These are phyloP conservation scores for Orius insidiosus DNA, from an alignment of 1,140 invertebrate genomes.

Conservation along the genomic window DNA sequence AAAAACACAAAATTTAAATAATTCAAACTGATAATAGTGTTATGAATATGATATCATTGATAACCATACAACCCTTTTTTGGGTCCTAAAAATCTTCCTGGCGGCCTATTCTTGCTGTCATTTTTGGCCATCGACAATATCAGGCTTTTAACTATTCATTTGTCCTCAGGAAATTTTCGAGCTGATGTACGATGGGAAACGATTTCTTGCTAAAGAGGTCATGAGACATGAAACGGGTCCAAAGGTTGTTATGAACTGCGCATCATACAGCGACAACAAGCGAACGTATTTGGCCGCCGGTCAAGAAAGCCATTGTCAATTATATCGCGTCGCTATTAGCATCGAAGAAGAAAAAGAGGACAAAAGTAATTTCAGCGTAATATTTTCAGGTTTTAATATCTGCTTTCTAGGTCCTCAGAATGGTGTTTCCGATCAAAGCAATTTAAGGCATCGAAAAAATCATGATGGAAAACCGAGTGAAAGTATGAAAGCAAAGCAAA, in stretches of 20 bases:
- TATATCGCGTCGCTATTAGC: constrained; percentile 48
- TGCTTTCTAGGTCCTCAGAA: constrained; percentile 1
- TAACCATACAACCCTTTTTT: too few relatives aligned
- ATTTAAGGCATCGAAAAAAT: constrained; percentile 22
- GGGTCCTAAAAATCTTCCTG: too few relatives aligned
- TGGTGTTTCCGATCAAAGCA: constrained; percentile 8
- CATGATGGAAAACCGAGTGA: constrained; percentile 25
- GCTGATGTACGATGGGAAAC: constrained; percentile 59
- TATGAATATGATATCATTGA: too few relatives aligned
- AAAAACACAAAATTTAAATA: too few relatives aligned
- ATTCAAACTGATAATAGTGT: too few relatives aligned
- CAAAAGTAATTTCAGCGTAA: background rate
- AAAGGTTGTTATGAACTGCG: constrained; percentile 83
- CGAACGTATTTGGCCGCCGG: constrained; percentile 68
- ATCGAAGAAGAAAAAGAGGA: constrained; percentile 14
- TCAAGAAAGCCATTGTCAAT: constrained; percentile 78
- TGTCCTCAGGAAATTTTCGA: constrained; percentile 73
- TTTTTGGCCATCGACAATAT: too few relatives aligned
- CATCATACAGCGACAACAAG: constrained; percentile 44
- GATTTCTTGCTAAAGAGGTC: constrained; percentile 69
- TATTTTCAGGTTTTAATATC: background rate
- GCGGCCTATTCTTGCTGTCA: too few relatives aligned
- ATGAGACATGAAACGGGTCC: constrained; percentile 72
- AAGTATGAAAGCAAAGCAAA: constrained; percentile 22
- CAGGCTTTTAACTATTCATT: too few relatives aligned